Conservation (phyloP, 2,113 vertebrate genomes). For the Anolis sagrei region DNA sequence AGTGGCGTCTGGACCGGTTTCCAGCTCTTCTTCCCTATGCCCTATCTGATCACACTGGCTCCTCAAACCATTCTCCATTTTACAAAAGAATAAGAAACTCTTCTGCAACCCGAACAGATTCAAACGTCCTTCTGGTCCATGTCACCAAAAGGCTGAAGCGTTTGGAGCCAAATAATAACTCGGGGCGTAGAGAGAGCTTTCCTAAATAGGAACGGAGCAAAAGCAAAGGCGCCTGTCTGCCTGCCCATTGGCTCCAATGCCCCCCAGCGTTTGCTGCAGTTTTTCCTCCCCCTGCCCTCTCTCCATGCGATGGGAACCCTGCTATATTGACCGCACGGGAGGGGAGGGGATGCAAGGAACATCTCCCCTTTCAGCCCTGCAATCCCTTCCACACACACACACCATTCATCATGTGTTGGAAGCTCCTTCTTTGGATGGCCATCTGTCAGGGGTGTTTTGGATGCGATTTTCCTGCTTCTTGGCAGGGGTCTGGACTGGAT, state of each 20-base stretch:
- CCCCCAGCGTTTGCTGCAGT: neutral
- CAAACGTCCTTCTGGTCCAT: constrained; percentile 27
- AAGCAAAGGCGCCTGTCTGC: neutral
- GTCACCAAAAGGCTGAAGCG: neutral
- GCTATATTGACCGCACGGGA: too few species aligned
- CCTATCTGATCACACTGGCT: neutral
- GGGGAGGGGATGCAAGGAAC: neutral
- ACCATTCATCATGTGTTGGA: too few species aligned
- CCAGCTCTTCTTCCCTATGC: neutral
- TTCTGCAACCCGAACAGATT: constrained; percentile 43
- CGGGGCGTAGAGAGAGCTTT: neutral
- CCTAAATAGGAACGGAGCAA: neutral
- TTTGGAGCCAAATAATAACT: neutral
- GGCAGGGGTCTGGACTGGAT: too few species aligned
- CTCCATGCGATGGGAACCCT: neutral
- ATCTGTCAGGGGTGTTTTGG: too few species aligned
- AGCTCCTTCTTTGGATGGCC: too few species aligned
- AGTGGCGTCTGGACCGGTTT: neutral
- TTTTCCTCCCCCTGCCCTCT: neutral
- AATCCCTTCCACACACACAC: too few species aligned
- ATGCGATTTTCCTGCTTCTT: too few species aligned
- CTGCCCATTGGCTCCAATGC: neutral
- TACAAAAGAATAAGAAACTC: neutral
- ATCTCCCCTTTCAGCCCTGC: neutral
- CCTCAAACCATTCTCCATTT: neutral